Conservation (phyloP, 2,888 invertebrate species). For the Stictocephala bisonia region DNA sequence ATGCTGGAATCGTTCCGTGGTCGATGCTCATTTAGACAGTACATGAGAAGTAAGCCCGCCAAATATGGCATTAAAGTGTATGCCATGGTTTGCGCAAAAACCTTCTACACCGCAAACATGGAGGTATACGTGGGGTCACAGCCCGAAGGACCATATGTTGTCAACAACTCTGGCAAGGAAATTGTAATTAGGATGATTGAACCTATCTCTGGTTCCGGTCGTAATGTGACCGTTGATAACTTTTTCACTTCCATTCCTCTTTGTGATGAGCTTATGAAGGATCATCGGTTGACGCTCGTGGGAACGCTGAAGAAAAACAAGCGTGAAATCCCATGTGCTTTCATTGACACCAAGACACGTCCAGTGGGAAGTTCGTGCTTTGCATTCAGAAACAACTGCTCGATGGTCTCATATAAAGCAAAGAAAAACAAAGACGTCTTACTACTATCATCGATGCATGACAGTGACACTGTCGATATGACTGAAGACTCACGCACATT, state of each 20-base stretch:
- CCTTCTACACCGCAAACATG: slow-evolving; percentile 3
- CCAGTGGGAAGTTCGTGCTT: slow-evolving; percentile 15
- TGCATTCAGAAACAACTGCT: slow-evolving; percentile 3
- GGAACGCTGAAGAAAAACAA: slow-evolving; percentile 20
- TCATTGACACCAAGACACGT: slow-evolving; percentile 1
- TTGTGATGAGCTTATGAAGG: slow-evolving; percentile 29
- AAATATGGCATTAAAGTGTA: slow-evolving; percentile 26
- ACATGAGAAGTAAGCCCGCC: slow-evolving; percentile 1
- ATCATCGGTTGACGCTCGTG: slow-evolving; percentile 14
- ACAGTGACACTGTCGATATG: slow-evolving; percentile 3
- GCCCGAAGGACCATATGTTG: slow-evolving; percentile 12
- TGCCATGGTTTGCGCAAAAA: background rate
- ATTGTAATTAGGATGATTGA: slow-evolving; percentile 13
- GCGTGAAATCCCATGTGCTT: background rate
- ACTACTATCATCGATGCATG: slow-evolving; percentile 8
- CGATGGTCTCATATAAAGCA: slow-evolving; percentile 8
- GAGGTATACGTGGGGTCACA: too few relatives aligned
- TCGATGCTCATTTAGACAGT: slow-evolving; percentile 9
- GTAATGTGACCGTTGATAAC: too few relatives aligned
- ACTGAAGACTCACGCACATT: background rate
- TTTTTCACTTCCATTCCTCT: background rate
- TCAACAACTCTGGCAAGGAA: slow-evolving; percentile 6
- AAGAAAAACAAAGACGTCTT: slow-evolving; percentile 19
- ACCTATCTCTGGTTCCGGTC: slow-evolving; percentile 15
- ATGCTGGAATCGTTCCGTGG: slow-evolving; percentile 20